Conservation (phyloP, 1,140 invertebrate genomes). For the Heterodera schachtii region DNA sequence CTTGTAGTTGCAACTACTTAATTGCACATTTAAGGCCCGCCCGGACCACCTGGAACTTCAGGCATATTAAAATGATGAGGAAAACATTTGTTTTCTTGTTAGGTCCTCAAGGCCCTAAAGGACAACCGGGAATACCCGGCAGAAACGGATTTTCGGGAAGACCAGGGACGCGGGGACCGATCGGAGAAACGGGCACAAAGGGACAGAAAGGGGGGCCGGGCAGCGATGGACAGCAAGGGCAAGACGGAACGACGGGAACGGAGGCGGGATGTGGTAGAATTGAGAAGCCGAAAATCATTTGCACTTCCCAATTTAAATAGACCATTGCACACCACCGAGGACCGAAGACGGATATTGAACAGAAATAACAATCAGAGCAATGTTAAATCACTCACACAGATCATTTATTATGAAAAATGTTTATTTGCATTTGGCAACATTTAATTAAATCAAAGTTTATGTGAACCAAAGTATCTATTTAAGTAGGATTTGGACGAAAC, state of each 20-base stretch:
- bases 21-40: constrained; percentile 6
- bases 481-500: too few relatives aligned
- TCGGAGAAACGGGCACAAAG: constrained; percentile 5
- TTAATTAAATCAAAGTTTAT: too few relatives aligned
- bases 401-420: too few relatives aligned
- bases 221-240: constrained; percentile 2
- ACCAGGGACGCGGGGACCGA: constrained; percentile 11
- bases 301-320: neutral
- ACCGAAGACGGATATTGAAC: constrained; percentile 26
- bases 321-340: constrained; percentile 31
- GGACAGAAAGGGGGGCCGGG: constrained; percentile 21
- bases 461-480: too few relatives aligned
- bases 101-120: neutral
- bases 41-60: constrained; percentile 16
- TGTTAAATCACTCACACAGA: too few relatives aligned
- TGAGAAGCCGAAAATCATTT: neutral
- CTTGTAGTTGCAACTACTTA: neutral
- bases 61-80: neutral
- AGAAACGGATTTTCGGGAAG: constrained; percentile 10
- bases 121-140: constrained; percentile 6
- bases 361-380: too few relatives aligned
- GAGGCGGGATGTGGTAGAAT: constrained; percentile 17
- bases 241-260: constrained; percentile 11
- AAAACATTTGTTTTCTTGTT: neutral
- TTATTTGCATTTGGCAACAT: too few relatives aligned